Evolutionary conservation across 2,888 invertebrate species (phyloP).

Genomic region (Caenorhabditis panamensis): DNA sequence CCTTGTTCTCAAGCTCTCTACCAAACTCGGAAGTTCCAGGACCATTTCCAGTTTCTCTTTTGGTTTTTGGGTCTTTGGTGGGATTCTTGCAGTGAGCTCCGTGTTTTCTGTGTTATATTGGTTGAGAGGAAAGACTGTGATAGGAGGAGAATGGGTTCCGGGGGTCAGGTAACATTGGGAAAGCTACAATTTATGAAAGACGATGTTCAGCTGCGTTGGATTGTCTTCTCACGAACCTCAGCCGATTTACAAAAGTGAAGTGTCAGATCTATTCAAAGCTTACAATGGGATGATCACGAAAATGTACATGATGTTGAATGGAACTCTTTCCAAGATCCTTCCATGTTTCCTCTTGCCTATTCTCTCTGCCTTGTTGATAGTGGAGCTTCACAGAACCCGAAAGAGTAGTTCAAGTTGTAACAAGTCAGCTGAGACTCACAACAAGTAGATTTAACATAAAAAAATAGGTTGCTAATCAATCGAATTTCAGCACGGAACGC

Average conservation of each 20-base stretch:
- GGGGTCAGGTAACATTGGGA: too few species aligned
- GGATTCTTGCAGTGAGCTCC: neutral
- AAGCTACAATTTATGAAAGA: too few species aligned
- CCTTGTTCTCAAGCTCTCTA: neutral
- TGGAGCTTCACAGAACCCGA: slow-evolving; percentile 1
- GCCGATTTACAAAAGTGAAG: neutral
- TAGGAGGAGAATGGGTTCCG: neutral
- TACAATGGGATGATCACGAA: neutral
- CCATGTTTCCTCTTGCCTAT: slow-evolving; percentile 19
- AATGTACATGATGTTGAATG: neutral
- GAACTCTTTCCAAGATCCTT: slow-evolving; percentile 16
- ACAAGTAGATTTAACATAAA: too few species aligned
- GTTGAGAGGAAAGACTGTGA: too few species aligned
- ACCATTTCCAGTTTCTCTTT: neutral
- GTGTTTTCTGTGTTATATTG: neutral
- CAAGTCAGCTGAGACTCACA: too few species aligned
- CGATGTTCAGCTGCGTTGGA: too few species aligned
- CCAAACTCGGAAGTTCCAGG: neutral
- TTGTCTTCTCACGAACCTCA: neutral
- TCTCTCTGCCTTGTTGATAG: slow-evolving; percentile 1
- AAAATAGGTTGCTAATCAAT: too few species aligned
- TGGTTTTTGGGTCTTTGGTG: slow-evolving; percentile 1
- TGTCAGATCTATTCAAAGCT: neutral
- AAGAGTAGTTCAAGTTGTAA: neutral
- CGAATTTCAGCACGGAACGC: slow-evolving; percentile 16